Evolutionary conservation across 2,888 invertebrate genomes (phyloP).

Genomic region (Aelia acuminata): DNA sequence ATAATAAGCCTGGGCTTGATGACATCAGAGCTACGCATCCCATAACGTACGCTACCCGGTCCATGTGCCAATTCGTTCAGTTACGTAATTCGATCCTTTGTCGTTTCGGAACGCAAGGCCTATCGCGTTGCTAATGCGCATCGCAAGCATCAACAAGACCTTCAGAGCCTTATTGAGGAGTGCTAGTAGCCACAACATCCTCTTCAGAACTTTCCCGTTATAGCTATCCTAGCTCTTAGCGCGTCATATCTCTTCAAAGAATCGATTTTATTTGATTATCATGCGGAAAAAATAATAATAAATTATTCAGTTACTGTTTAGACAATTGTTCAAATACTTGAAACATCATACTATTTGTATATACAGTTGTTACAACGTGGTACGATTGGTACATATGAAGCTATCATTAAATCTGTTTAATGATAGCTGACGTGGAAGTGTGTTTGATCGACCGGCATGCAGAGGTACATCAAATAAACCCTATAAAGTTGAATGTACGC

Average conservation of each 20-base stretch:
- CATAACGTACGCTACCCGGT: neutral
- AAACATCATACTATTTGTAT: neutral
- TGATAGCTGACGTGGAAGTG: neutral
- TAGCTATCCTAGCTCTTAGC: neutral
- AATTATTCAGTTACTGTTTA: neutral
- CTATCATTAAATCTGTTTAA: neutral
- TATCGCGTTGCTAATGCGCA: constrained; percentile 4
- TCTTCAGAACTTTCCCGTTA: neutral
- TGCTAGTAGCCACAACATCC: neutral
- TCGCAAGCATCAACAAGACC: neutral
- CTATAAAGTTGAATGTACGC: neutral
- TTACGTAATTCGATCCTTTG: constrained; percentile 30
- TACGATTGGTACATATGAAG: too few species aligned
- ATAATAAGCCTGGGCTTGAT: neutral
- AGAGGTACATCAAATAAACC: neutral
- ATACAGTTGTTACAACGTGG: neutral
- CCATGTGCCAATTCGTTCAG: neutral
- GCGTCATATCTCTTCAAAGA: neutral
- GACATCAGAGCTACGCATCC: neutral
- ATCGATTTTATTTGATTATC: neutral
- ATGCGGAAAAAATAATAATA: neutral
- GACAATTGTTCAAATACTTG: neutral
- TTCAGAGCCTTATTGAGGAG: neutral
- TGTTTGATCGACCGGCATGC: neutral
- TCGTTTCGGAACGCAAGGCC: constrained; percentile 35